Conservation (phyloP, 2,797 vertebrate genomes). For the Hipposideros larvatus region DNA sequence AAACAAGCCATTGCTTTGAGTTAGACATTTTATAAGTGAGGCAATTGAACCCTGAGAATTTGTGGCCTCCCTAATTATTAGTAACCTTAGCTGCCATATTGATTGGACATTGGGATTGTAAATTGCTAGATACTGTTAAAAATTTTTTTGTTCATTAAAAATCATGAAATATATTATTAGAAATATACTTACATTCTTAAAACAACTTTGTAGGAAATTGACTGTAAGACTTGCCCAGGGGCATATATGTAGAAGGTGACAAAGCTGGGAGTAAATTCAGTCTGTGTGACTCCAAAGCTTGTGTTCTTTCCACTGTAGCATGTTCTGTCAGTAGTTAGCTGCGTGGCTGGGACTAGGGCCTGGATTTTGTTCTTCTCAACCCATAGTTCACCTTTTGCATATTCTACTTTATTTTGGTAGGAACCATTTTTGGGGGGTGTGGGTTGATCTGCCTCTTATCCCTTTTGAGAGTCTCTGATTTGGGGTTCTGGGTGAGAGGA, state of each 20-base stretch:
- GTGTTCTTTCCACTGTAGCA: neutral
- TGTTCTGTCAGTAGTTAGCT: neutral
- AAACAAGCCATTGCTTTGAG: neutral
- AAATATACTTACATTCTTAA: slow-evolving; percentile 17
- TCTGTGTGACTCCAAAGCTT: neutral
- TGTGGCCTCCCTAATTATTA: neutral
- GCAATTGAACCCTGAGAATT: neutral
- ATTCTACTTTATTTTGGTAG: slow-evolving; percentile 1
- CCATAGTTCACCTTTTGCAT: neutral
- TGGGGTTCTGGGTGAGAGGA: neutral
- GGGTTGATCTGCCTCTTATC: neutral
- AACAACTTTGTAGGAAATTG: neutral
- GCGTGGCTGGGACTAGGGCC: neutral
- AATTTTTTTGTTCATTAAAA: neutral
- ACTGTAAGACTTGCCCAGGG: neutral
- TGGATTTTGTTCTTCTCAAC: slow-evolving; percentile 46
- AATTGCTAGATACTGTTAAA: neutral
- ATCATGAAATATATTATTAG: neutral
- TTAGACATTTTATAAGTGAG: slow-evolving; percentile 48
- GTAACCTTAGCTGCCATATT: neutral
- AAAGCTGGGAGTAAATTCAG: neutral
- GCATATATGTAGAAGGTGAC: neutral
- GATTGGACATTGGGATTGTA: neutral
- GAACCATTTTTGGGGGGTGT: neutral
- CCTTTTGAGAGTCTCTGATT: neutral